A percentile compares a stretch with the other conserved stretches of the same genome.
Conservation (phyloP, 2,113 vertebrate genomes). For the Ammospiza nelsoni region DNA sequence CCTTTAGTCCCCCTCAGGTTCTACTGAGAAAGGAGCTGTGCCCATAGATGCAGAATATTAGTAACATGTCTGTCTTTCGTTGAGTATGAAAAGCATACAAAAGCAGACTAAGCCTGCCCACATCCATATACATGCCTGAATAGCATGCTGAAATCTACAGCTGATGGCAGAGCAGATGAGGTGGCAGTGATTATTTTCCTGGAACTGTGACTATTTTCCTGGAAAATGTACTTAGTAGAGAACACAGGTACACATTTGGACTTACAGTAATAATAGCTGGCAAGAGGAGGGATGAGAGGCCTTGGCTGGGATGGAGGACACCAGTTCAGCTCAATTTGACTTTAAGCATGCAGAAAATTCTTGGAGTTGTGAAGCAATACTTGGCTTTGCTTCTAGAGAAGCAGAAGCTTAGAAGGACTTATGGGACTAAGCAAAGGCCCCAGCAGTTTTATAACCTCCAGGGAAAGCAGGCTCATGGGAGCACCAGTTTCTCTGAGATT, state of each 20-base stretch:
- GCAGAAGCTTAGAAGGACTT: background rate
- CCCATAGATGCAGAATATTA: background rate
- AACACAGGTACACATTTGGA: background rate
- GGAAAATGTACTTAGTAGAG: background rate
- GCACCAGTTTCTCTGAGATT: background rate
- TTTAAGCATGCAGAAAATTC: background rate
- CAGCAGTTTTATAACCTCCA: background rate
- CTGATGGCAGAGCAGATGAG: background rate
- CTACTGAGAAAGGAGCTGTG: background rate
- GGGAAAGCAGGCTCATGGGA: background rate
- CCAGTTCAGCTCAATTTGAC: background rate
- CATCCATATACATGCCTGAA: fast-evolving
- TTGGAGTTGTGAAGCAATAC: background rate
- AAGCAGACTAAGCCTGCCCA: background rate
- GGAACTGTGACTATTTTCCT: background rate
- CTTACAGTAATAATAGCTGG: background rate
- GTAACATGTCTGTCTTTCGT: background rate
- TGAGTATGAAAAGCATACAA: background rate
- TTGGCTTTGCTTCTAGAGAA: background rate
- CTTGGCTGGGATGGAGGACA: background rate
- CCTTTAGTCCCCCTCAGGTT: background rate
- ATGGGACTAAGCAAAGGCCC: background rate
- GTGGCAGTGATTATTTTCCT: background rate
- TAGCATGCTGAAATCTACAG: background rate
- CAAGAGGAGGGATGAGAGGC: background rate